Base-by-base conservation (phyloP, 2,113 vertebrate species). In the Phaetusa simplex region DNA sequence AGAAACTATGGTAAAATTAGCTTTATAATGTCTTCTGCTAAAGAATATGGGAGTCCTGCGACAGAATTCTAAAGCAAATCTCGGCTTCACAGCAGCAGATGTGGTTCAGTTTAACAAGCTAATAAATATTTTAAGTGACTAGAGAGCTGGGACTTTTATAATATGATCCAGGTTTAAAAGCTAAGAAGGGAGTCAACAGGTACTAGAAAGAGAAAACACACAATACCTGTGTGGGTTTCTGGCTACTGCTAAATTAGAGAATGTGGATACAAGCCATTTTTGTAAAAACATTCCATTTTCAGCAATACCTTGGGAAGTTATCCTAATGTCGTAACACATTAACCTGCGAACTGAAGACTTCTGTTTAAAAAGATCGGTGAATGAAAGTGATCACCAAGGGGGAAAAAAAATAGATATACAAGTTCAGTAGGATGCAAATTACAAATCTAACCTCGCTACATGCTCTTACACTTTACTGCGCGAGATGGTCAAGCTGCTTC, bases 51-150 rank as follows among this genome's bases (percentile, higher is more conserved):
- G 9, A 92, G 32, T 55, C 38, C 56, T 29, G 17, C n/a, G 34
- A 58, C 14, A 65, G 19, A 86, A 56, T 59, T 52, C 43, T 72
- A 36, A 72, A 71, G 6, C 50, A 88, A 88, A 72, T 53, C 43
- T 47, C 47, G 59, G 72, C 58, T 86, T 58, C 50, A 26, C 36
- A 86, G 82, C 65, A 93, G 90, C 90, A 84, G 56, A 89, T 38
- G 40, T 20, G n/a, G 72, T 89, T 95, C 30, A 14, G 24, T 76
- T 95, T 95, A 96, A 95, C 77, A 65, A 95, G 56, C 30, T 78
- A 95, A 93, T 88, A 84, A 91, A 94, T 86, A 66, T 66, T 90
- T 82, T 21, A 78, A 87, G 86, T 77, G 85, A 92, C 67, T 80
- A 34, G 67, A 84, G 88, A 95, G 55, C 94, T 74, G 65, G 52